These are phyloP conservation scores for Ischnus inquisitorius DNA, from an alignment of 2,888 invertebrate genomes.

Conservation along the genomic window DNA sequence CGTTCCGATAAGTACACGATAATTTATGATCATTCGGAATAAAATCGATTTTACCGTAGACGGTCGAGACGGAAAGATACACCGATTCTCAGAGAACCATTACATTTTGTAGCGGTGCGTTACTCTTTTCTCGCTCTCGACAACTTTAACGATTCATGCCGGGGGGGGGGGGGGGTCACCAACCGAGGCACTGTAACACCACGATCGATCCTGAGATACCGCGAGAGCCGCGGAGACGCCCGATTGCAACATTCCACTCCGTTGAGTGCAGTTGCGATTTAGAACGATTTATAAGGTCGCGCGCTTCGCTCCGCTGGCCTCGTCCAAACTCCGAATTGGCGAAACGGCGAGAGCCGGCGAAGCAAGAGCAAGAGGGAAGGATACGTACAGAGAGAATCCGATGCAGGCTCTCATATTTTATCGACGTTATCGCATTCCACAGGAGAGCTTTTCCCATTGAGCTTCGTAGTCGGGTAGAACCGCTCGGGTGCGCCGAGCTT, in stretches of 20 bases:
- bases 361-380: slow-evolving; percentile 1
- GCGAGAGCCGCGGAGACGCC: slow-evolving; percentile 48
- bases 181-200: slow-evolving; percentile 33
- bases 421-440: slow-evolving; percentile 64
- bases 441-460: slow-evolving; percentile 64
- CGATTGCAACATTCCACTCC: slow-evolving; percentile 67
- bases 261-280: slow-evolving; percentile 67
- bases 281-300: slow-evolving; percentile 67
- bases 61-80: neutral
- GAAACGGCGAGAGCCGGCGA: slow-evolving; percentile 4
- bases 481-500: slow-evolving; percentile 60
- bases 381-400: slow-evolving; percentile 38
- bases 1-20: neutral
- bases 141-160: slow-evolving; percentile 44
- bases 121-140: neutral
- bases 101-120: neutral
- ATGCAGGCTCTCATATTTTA: slow-evolving; percentile 64
- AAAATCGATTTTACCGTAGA: neutral
- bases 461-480: slow-evolving; percentile 48
- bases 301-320: slow-evolving; percentile 41
- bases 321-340: slow-evolving; percentile 39
- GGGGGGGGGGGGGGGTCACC: slow-evolving; percentile 19
- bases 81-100: neutral
- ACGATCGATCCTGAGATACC: slow-evolving; percentile 59
- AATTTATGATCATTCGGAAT: neutral